Base-by-base conservation (phyloP, 2,113 vertebrate species). In the Xiphophorus couchianus region DNA sequence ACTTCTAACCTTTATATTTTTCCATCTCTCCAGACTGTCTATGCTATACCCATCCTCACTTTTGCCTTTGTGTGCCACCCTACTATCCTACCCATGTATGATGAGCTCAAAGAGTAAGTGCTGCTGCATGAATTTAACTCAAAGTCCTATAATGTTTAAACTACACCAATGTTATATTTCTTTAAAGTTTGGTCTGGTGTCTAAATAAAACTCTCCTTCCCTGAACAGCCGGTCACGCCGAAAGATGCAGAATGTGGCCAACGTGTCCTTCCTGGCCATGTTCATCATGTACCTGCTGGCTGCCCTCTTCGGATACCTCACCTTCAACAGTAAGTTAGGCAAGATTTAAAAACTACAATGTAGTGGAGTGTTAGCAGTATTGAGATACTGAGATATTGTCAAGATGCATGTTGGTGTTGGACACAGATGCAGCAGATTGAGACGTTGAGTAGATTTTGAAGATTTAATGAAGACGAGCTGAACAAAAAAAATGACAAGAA, bases 21-120 rank as follows among this genome's bases (percentile, higher is more conserved):
- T 27, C 27, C 3, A 30, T 58, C 44, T 58, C 37, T 13, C 2
- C 90, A 99, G 98, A 99, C 98, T 0, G 97, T 97, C 44, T 99
- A 99, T 37, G 97, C 98, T 27, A 92, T 99, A 69, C 98, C 98
- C 22, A 99, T 99, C 90, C 88, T 99, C 85, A 97, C 96, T 1
- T 99, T 99, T 70, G 98, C 98, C 65, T 99, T 99, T 29, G 97
- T 99, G 75, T 98, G 97, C 84, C 98, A 99, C 88, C 97, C 98
- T 37, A 96, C 96, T 70, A 94, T 99, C 87, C 95, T 99, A 90
- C 98, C 98, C 78, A 99, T 99, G 93, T 99, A 99, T 35, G 96
- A 97, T 91, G 97, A 99, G 82, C 94, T 99, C 31, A 99, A 98
- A 93, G 92, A 95, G 98, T 99, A 89, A 95, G 94, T 94, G 2